Evolutionary conservation across 2,888 invertebrate species (phyloP).

Genomic region (Heteropelma amictum): DNA sequence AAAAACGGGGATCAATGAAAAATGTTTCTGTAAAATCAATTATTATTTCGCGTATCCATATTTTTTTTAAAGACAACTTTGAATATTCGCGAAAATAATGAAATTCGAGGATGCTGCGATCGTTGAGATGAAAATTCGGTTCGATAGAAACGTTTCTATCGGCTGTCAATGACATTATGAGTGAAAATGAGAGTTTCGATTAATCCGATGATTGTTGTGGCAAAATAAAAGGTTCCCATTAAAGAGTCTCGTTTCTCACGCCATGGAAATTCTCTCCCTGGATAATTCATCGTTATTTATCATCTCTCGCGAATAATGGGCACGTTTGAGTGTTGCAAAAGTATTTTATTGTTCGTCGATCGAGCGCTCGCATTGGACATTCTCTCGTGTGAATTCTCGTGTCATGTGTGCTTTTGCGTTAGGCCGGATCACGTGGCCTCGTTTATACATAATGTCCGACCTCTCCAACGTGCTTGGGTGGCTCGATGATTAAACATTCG

Average conservation of each 20-base stretch:
- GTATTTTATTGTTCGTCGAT: conserved; percentile 16
- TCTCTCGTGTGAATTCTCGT: conserved; percentile 24
- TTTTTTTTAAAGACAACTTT: too few species aligned
- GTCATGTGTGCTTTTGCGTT: background rate
- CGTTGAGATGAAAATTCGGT: too few species aligned
- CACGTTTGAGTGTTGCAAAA: too few species aligned
- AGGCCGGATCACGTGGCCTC: conserved; percentile 32
- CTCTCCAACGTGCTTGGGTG: conserved; percentile 16
- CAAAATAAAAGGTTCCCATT: background rate
- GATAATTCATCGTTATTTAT: too few species aligned
- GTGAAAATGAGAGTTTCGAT: background rate
- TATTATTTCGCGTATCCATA: too few species aligned
- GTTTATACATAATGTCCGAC: conserved; percentile 34
- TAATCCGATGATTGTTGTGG: background rate
- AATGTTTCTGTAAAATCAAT: too few species aligned
- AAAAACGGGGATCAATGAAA: too few species aligned
- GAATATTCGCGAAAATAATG: too few species aligned
- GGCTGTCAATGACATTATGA: too few species aligned
- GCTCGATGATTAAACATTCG: conserved; percentile 40
- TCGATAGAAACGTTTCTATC: too few species aligned
- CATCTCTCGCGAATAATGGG: too few species aligned
- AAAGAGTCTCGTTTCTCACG: background rate
- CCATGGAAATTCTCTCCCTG: background rate
- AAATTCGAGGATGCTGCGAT: too few species aligned
- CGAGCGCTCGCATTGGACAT: conserved; percentile 41